These are phyloP conservation scores for Podarcis lilfordi DNA, from an alignment of 2,797 vertebrate genomes.

Conservation along the genomic window DNA sequence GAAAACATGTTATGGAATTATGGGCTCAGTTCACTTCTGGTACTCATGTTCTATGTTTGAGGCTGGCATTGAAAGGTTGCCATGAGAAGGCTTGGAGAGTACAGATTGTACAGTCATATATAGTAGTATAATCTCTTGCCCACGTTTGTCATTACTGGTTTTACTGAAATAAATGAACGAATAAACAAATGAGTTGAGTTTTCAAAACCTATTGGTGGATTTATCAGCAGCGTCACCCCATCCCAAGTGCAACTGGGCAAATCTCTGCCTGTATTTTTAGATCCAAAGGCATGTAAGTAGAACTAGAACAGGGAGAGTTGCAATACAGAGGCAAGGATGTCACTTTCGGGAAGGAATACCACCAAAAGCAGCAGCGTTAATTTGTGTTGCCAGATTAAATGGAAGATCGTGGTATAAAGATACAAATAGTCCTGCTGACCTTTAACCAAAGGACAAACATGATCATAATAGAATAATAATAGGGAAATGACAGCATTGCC, in stretches of 20 bases:
- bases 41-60: background rate
- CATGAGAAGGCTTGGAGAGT: too few relatives aligned
- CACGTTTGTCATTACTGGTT: background rate
- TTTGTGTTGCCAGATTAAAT: background rate
- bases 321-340: background rate
- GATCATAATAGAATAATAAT: slow-evolving; percentile 53
- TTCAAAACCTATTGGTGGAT: background rate
- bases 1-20: background rate
- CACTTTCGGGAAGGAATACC: background rate
- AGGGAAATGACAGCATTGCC: slow-evolving; percentile 64
- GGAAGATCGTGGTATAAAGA: background rate
- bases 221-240: background rate
- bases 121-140: background rate
- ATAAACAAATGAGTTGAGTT: background rate
- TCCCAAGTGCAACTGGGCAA: too few relatives aligned
- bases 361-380: background rate
- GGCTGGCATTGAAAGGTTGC: background rate
- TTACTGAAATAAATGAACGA: background rate
- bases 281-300: background rate
- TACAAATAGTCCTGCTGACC: slow-evolving; percentile 51
- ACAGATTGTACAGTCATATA: background rate
- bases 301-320: background rate
- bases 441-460: slow-evolving; percentile 52
- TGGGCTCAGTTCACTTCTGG: background rate
- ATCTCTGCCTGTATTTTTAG: background rate